Percentiles rank a stretch among this genome's conserved stretches.
Conservation (phyloP, 1,140 invertebrate genomes). For the Ctenoplectra terminalis region DNA sequence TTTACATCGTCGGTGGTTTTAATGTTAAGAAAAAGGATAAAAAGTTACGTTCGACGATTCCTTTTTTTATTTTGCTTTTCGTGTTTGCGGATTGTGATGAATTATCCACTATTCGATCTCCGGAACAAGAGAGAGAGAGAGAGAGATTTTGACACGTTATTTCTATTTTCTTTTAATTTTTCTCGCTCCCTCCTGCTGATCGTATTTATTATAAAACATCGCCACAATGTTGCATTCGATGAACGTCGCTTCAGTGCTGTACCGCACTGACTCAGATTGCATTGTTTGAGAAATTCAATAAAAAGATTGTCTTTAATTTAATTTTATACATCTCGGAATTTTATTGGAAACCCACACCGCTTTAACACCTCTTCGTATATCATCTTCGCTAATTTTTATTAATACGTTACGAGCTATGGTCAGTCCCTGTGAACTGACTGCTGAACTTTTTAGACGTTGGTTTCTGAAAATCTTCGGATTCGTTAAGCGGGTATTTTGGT, state of each 20-base stretch:
- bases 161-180: not conserved
- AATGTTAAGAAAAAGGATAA: too few species aligned
- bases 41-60: not conserved
- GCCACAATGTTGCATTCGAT: conserved; percentile 56
- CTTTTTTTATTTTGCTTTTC: conserved; percentile 12
- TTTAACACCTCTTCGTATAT: not conserved
- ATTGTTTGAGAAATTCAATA: conserved; percentile 63
- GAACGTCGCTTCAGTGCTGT: conserved; percentile 53
- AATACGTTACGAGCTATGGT: too few species aligned
- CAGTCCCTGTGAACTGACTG: too few species aligned
- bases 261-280: conserved; percentile 53
- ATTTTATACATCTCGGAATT: not conserved
- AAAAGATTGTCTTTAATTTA: conserved; percentile 67
- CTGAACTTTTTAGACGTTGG: too few species aligned
- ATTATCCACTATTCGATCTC: conserved; percentile 57
- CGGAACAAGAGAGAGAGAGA: conserved; percentile 39
- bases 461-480: too few species aligned
- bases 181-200: conserved; percentile 31
- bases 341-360: conserved; percentile 9
- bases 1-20: too few species aligned
- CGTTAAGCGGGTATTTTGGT: too few species aligned
- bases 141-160: too few species aligned
- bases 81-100: conserved; percentile 22
- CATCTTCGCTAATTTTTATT: too few species aligned
- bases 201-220: conserved; percentile 57